Evolutionary conservation across 2,888 invertebrate genomes (phyloP).

Genomic region (Drosophila ezoana): DNA sequence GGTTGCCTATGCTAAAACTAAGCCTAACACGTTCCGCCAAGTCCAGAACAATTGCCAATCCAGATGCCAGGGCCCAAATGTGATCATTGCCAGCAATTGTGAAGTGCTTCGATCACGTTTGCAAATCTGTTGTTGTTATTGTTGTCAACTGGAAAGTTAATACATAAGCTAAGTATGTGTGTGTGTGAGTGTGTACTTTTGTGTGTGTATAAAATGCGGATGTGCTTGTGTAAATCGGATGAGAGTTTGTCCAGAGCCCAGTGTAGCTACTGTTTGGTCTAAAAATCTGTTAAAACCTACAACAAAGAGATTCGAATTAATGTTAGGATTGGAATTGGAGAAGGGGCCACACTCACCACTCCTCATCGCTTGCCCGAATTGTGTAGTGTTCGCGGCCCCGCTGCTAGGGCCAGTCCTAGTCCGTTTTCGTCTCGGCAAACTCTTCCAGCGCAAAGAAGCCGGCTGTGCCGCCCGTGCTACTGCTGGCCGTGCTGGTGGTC

Average conservation of each 20-base stretch:
- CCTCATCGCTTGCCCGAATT: conserved; percentile 69
- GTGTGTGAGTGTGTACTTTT: conserved; percentile 7
- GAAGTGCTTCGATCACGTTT: conserved; percentile 19
- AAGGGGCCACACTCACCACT: conserved; percentile 58
- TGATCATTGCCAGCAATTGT: conserved; percentile 28
- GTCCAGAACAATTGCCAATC: conserved; percentile 42
- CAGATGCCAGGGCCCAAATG: conserved; percentile 26
- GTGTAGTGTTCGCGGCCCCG: conserved; percentile 57
- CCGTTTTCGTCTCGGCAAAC: conserved; percentile 77
- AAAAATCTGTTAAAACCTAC: conserved; percentile 58
- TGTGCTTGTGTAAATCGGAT: conserved; percentile 26
- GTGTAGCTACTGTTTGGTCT: conserved; percentile 36
- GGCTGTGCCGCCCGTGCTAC: conserved; percentile 69
- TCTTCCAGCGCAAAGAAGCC: conserved; percentile 82
- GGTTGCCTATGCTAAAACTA: conserved; percentile 65
- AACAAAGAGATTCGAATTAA: not conserved
- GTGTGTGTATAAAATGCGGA: not conserved
- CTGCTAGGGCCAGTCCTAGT: conserved; percentile 75
- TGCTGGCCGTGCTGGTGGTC: conserved; percentile 68
- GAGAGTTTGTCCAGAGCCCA: conserved; percentile 29
- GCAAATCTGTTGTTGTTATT: conserved; percentile 13
- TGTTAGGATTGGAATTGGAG: not conserved
- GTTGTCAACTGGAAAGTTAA: conserved; percentile 72
- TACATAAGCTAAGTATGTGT: conserved; percentile 63
- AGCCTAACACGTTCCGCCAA: conserved; percentile 60